phyloP scores from a whole-genome alignment of 2,113 vertebrate species.

The Hymenochirus boettgeri region DNA sequence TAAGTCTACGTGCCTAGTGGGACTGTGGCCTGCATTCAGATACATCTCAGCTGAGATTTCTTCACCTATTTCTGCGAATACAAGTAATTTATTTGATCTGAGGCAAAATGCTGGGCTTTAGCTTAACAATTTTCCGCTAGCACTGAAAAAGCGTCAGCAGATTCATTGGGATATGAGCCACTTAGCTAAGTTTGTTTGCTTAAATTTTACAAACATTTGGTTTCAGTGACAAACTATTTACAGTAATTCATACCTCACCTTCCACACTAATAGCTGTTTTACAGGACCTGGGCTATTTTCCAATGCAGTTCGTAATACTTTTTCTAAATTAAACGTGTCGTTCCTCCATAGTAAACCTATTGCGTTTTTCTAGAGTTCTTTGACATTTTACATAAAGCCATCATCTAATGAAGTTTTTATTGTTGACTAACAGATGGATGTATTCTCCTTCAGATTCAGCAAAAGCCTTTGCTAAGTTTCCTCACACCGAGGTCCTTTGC shows the following conservation, averaged over 20 bases:
- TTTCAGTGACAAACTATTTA: not conserved
- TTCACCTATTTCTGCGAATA: not conserved
- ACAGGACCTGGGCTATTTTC: not conserved
- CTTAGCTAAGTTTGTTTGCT: not conserved
- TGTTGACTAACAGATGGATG: constrained; percentile 47
- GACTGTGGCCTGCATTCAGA: not conserved
- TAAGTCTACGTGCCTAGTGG: constrained; percentile 35
- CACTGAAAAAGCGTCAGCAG: not conserved
- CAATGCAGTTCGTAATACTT: not conserved
- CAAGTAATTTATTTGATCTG: not conserved
- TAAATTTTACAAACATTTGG: not conserved
- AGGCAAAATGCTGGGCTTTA: not conserved
- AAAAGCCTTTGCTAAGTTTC: constrained; percentile 65
- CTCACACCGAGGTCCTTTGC: constrained; percentile 61
- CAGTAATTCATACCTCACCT: not conserved
- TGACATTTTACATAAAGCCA: not conserved
- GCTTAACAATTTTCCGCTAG: not conserved
- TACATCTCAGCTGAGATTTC: not conserved
- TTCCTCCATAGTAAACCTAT: not conserved
- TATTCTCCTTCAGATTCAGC: constrained; percentile 59
- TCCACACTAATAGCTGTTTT: too few relatives aligned
- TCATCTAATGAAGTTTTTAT: constrained; percentile 27
- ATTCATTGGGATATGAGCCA: too few relatives aligned
- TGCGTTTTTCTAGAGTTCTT: not conserved
- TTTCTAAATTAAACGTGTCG: not conserved